phyloP scores from a whole-genome alignment of 1,140 invertebrate genomes.

The Euura lappo region DNA sequence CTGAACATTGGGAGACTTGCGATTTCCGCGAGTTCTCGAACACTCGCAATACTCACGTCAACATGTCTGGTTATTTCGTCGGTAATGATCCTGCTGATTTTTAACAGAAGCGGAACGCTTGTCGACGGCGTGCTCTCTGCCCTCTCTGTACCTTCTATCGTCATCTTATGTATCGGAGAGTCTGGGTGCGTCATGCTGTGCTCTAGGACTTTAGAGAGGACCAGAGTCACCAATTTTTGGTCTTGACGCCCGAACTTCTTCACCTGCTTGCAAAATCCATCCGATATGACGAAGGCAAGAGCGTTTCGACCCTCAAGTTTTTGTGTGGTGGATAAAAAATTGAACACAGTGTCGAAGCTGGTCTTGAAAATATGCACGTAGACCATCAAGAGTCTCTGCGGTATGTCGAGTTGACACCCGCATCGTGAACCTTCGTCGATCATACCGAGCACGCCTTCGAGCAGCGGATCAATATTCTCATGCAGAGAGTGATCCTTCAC shows the following conservation, averaged over 20 bases:
- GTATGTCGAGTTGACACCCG: conserved; percentile 63
- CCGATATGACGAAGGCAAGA: conserved; percentile 76
- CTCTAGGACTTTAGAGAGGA: conserved; percentile 64
- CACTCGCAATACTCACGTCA: too few species aligned
- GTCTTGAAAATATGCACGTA: conserved; percentile 79
- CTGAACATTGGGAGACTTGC: too few species aligned
- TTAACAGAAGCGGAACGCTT: too few species aligned
- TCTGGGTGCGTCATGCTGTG: conserved; percentile 65
- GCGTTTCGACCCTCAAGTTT: conserved; percentile 76
- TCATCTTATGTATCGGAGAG: conserved; percentile 59
- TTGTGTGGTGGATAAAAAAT: conserved; percentile 79
- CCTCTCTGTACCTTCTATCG: too few species aligned
- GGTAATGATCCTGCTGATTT: too few species aligned
- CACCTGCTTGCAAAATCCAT: conserved; percentile 78
- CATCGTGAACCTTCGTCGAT: conserved; percentile 66
- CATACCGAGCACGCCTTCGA: conserved; percentile 79
- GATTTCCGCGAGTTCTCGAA: too few species aligned
- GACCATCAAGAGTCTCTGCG: conserved; percentile 76
- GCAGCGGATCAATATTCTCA: conserved; percentile 74
- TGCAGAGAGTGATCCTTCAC: conserved; percentile 71
- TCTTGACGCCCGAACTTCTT: conserved; percentile 78
- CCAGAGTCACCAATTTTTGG: conserved; percentile 69
- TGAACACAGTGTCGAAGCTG: conserved; percentile 76
- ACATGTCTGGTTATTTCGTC: too few species aligned
- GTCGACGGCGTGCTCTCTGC: too few species aligned